Base-by-base conservation (phyloP, 2,888 invertebrate genomes). In the Erebia aethiops region DNA sequence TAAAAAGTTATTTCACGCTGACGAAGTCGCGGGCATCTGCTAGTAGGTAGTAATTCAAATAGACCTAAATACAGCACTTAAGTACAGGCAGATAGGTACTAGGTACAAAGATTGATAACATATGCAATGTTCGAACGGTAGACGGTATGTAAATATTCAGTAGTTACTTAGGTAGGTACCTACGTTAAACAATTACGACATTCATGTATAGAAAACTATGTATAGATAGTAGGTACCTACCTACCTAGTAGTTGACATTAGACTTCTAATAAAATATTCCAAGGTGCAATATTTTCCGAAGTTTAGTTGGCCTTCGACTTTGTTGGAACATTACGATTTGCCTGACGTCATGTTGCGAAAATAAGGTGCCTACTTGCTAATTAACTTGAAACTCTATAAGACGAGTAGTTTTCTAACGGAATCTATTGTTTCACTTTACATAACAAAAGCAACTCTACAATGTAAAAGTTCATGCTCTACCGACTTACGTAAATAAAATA, bases 261-360 rank as follows among this genome's bases (percentile, higher is more conserved):
- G 70, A 68, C 71, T 76, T 71, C 76, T 79, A 81, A 80, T 81
- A 77, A 77, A 79, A 77, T 77, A 77, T 78, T 83, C 80, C 77
- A 82, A 83, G 78, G 77, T 76, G 77, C 74, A 77, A 81, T 80
- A 83, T 86, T 85, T 87, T 86, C 82, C 82, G 76, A 84, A 84
- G 84, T 83, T 84, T 84, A 81, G 80, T 78, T 79, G 85, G 84
- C 90, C 90, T 91, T 91, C 87, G 81, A 71, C 49, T 35, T 18
- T 78, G 81, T 74, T 83, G 79, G 84, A 87, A 87, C 85, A 83
- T 77, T 64, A 71, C 67, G 58, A 57, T 43, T 26, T 21, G 79
- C 72, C 76, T 75, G 61, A 74, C 81, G 80, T 81, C 79, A 83
- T 86, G 83, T 80, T 81, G 52, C 49, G 63, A 57, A 67, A 71